Conservation (phyloP, 2,797 vertebrate genomes). For the Pseudochaenichthys georgianus region DNA sequence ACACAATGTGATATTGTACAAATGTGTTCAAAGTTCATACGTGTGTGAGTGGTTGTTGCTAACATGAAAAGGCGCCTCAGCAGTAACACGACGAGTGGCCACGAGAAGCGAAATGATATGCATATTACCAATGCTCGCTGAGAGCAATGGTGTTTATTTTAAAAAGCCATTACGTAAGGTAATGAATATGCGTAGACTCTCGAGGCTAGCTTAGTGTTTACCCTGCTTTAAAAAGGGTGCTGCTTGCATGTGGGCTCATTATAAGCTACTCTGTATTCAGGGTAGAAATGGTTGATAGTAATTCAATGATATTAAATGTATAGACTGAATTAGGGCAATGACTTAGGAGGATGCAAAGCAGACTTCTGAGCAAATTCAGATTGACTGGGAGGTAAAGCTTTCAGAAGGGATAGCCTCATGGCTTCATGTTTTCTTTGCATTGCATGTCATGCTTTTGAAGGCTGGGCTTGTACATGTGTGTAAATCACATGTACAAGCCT, state of each 20-base stretch:
- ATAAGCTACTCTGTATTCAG: conserved; percentile 59
- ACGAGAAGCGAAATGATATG: conserved; percentile 58
- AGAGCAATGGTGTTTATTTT: conserved; percentile 70
- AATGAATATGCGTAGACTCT: conserved; percentile 71
- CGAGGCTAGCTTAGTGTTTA: conserved; percentile 68
- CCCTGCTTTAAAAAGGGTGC: conserved; percentile 59
- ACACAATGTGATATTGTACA: neutral
- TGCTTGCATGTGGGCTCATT: conserved; percentile 66
- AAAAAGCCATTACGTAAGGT: conserved; percentile 75
- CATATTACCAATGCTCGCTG: conserved; percentile 64
- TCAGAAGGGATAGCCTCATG: conserved; percentile 1
- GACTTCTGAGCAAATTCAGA: conserved; percentile 3
- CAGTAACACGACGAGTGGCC: conserved; percentile 25
- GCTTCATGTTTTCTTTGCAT: neutral
- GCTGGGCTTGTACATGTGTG: neutral
- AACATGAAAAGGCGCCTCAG: conserved; percentile 15
- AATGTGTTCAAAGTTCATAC: conserved; percentile 5
- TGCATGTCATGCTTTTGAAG: conserved; percentile 13
- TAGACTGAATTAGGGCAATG: conserved; percentile 43
- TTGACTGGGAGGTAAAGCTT: conserved; percentile 16
- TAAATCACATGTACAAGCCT: conserved; percentile 1
- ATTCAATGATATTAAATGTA: conserved; percentile 57
- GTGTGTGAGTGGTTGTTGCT: conserved; percentile 1
- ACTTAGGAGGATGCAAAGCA: conserved; percentile 19
- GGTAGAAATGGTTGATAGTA: conserved; percentile 56